Evolutionary conservation across 2,113 vertebrate species (phyloP).

Genomic region (Spea bombifrons): DNA sequence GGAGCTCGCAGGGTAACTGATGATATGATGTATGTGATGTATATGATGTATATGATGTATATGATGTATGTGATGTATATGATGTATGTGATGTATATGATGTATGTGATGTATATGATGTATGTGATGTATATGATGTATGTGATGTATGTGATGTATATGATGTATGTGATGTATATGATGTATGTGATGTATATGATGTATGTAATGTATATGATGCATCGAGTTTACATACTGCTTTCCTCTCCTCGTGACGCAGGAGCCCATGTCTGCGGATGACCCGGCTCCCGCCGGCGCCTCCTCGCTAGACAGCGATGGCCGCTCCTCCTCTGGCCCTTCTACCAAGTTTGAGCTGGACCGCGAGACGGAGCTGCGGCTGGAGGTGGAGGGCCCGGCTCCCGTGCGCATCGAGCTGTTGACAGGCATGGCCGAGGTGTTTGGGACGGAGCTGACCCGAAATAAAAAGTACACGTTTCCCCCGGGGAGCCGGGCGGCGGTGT

Average conservation of each 20-base stretch:
- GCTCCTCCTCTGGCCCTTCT: slow-evolving; percentile 44
- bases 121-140: too few species aligned
- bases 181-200: too few species aligned
- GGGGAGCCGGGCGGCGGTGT: slow-evolving; percentile 91
- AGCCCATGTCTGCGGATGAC: slow-evolving; percentile 26
- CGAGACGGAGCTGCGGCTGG: slow-evolving; percentile 94
- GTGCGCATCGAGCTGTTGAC: slow-evolving; percentile 87
- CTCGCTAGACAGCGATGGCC: neutral
- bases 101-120: too few species aligned
- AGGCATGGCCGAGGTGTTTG: slow-evolving; percentile 92
- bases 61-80: too few species aligned
- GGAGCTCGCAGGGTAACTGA: too few species aligned
- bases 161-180: too few species aligned
- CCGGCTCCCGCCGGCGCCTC: neutral
- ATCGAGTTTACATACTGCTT: too few species aligned
- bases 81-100: too few species aligned
- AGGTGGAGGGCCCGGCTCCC: slow-evolving; percentile 86
- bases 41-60: too few species aligned
- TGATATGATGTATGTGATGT: too few species aligned
- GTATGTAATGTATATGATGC: too few species aligned
- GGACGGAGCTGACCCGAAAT: slow-evolving; percentile 92
- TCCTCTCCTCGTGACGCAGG: neutral
- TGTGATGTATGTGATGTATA: too few species aligned
- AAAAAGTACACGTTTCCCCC: slow-evolving; percentile 93
- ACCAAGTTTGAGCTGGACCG: slow-evolving; percentile 88